Evolutionary conservation across 2,113 vertebrate species (phyloP), one percentile per base, ranked within the genome.

Genomic region (Dasyornis broadbenti): DNA sequence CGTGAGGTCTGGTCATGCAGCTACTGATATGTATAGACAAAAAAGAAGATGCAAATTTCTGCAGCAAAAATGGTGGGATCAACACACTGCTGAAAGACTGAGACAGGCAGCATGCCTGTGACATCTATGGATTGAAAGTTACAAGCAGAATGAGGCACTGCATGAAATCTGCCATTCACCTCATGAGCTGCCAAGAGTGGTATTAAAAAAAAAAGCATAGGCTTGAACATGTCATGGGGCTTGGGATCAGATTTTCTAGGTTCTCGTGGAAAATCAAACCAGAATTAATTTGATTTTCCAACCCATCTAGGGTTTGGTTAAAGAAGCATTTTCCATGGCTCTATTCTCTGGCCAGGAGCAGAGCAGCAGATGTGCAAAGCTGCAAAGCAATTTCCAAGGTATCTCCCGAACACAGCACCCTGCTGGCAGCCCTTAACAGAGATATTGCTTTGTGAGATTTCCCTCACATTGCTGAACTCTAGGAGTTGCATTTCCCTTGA

Each of bases 211-310:
- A 89, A 72, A 63, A 83, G 33, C 53, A 44, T n/a, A 45, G 79
- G 27, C 44, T 92, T 4, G 15, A 90, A 91, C 89, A 84, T 64
- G 86, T 45, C 96, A 56, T 8, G 53, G 93, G 16, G 59, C 70
- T 88, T 85, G 82, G 79, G 88, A 90, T 96, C 80, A 60, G 73
- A 87, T 94, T 97, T 96, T 94, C 87, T 71, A 89, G 92, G 75
- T 89, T 92, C 80, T 91, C 1, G 3, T 79, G 94, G 92, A 96
- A 95, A 95, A 91, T 96, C 72, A 95, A 94, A 82, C 73, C 64
- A 82, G 65, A 72, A 79, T 90, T 94, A 94, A 35, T 94, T 91
- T 84, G 70, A 92, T 95, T 97, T 92, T 92, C 90, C 88, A 93
- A 65, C 30, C 42, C 78, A 86, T 96, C 40, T 75, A 96, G 65